Base-by-base conservation (phyloP, 2,797 vertebrate species). In the Sebastes steindachneri region DNA sequence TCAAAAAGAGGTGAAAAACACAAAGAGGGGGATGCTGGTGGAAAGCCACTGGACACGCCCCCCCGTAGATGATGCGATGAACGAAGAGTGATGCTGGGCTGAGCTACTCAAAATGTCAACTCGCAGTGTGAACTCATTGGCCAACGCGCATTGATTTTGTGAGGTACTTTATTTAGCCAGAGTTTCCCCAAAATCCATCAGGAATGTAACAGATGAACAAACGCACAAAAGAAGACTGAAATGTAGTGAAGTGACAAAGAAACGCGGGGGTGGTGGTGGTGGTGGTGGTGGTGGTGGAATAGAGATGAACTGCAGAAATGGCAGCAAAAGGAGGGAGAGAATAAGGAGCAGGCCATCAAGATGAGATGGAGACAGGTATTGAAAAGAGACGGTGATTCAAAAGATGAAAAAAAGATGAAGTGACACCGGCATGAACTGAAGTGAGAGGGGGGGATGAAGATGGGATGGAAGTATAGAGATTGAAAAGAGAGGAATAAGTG, bases 341-440 rank as follows among this genome's bases (percentile, higher is more conserved):
- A 21, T 57, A 58, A 77, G 73, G n/a, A 69, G 78, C 11, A 3
- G 11, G 48, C 55, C 45, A 11, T 33, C 59, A 9, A 78, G 81
- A 78, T 59, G 80, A 80, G 81, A 83, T 33, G 75, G 66, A 78
- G 74, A 54, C 29, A 67, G 67, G 21, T 57, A 55, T 14, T 68
- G 65, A 84, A 75, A 80, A 26, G 31, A 29, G 6, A 21, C 41
- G 4, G 11, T 0, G 37, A 41, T 41, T 41, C 37, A 41, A 41
- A 41, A 41, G 37, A 41, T 41, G 15, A 64, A 62, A 28, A 75
- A 73, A 58, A 67, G 62, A 83, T 71, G 70, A 84, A 68, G 12
- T 19, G 59, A 37, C 58, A 60, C 66, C 63, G 67, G 64, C 58
- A 62, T 65, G 31, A 75, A 68, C 3, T 48, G 37, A 64, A 58